Conservation (phyloP, 2,888 invertebrate genomes). For the Doris montereyensis region DNA sequence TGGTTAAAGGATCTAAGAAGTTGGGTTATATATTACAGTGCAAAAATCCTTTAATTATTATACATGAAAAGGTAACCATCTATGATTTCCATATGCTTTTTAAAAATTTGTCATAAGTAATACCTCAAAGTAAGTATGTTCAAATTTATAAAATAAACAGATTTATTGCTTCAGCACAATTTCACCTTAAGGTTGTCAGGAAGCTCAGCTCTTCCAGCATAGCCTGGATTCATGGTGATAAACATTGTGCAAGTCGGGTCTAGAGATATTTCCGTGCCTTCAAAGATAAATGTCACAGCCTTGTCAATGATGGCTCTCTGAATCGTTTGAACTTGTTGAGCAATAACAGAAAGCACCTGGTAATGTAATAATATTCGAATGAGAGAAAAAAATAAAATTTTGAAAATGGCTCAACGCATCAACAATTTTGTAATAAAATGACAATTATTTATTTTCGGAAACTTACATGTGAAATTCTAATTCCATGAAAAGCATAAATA, state of each 20-base stretch:
- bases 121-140: no score
- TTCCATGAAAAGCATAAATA: background rate
- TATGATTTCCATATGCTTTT: no score
- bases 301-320: constrained; percentile 72
- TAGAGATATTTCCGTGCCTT: constrained; percentile 71
- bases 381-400: background rate
- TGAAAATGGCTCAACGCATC: background rate
- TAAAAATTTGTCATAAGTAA: no score
- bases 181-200: constrained; percentile 73
- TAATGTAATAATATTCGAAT: background rate
- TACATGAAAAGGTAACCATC: no score
- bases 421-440: no score
- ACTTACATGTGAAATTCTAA: no score
- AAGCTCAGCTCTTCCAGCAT: constrained; percentile 72
- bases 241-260: constrained; percentile 73
- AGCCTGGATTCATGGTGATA: constrained; percentile 73
- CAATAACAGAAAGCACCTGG: constrained; percentile 72
- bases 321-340: constrained; percentile 73
- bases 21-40: no score
- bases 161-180: no score
- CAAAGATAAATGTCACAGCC: constrained; percentile 68
- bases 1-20: no score
- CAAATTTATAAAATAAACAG: no score
- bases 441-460: no score
- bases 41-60: no score